Evolutionary conservation across 2,888 invertebrate genomes (phyloP), one percentile per base, ranked within the genome.

Genomic region (Torymus auratus): DNA sequence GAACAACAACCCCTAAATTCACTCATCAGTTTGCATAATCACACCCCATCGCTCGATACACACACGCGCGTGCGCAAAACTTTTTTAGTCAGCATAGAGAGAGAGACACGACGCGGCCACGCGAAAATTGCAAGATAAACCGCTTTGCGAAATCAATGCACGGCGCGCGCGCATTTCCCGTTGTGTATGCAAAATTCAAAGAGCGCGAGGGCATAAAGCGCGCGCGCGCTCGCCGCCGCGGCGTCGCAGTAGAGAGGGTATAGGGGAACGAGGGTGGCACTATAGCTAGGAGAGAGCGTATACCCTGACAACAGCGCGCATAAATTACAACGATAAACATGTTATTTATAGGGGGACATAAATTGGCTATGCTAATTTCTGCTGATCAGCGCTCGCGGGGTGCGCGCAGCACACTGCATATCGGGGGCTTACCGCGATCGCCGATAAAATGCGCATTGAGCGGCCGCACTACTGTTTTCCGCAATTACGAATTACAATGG

Each of bases 281-380:
- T 15, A 73, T 56, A 28, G 50, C 20, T 23, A 28, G 67, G 65
- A 73, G 61, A 76, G 68, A 61, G 70, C 20, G 64, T 68, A 71
- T 23, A 17, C 17, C 60, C 65, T 67, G 71, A 80, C 80, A 80
- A 76, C 71, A 74, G 83, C 85, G 85, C 85, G 88, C 89, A 90
- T 90, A 90, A 89, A 90, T 90, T 90, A 89, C 88, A 88, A 88
- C 88, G 89, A 88, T 90, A 89, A 89, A 90, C 89, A 88, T 88
- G 88, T 90, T 89, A 90, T 90, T 90, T 90, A 90, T 89, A 89
- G 84, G 76, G 64, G 80, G 85, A 87, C 88, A 89, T 89, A 89
- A 90, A 90, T 90, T 89, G 87, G 86, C 87, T 88, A 90, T 89
- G 90, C 88, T 89, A 90, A 90, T 90, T 90, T 89, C 88, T 87